phyloP scores from a whole-genome alignment of 2,113 vertebrate species.

The Notothenia rossii region DNA sequence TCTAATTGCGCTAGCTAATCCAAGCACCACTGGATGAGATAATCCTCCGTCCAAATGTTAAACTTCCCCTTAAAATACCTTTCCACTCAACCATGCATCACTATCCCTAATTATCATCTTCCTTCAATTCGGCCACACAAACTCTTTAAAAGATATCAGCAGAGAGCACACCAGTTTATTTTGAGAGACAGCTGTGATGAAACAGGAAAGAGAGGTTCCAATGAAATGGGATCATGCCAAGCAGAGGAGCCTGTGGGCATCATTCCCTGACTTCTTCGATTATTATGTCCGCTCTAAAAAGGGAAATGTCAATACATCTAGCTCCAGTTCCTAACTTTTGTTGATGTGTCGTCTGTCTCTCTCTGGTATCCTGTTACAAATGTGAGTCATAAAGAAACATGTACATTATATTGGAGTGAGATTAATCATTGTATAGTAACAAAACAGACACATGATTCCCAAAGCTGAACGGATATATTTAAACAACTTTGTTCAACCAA shows the following conservation, averaged over 20 bases:
- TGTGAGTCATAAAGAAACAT: neutral
- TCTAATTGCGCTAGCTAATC: conserved; percentile 50
- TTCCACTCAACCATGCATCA: conserved; percentile 5
- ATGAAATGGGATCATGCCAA: conserved; percentile 2
- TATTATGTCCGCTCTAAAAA: conserved; percentile 33
- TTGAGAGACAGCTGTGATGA: neutral
- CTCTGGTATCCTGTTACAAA: neutral
- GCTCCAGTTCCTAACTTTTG: conserved; percentile 29
- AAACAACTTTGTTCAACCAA: neutral
- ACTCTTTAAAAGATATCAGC: neutral
- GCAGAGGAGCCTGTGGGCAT: conserved; percentile 7
- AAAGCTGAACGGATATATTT: neutral
- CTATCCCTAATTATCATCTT: neutral
- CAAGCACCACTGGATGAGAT: conserved; percentile 37
- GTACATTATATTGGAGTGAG: neutral
- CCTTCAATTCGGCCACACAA: neutral
- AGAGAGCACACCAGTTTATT: conserved; percentile 1
- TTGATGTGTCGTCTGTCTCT: conserved; percentile 32
- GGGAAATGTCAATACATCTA: conserved; percentile 36
- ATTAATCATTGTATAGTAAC: neutral
- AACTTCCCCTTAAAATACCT: conserved; percentile 41
- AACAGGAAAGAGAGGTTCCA: neutral
- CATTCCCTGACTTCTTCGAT: conserved; percentile 19
- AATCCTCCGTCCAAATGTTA: conserved; percentile 50
- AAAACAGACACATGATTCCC: neutral